These are phyloP conservation scores for Zonitis immaculata DNA, from an alignment of 2,888 invertebrate species.

Conservation along the genomic window DNA sequence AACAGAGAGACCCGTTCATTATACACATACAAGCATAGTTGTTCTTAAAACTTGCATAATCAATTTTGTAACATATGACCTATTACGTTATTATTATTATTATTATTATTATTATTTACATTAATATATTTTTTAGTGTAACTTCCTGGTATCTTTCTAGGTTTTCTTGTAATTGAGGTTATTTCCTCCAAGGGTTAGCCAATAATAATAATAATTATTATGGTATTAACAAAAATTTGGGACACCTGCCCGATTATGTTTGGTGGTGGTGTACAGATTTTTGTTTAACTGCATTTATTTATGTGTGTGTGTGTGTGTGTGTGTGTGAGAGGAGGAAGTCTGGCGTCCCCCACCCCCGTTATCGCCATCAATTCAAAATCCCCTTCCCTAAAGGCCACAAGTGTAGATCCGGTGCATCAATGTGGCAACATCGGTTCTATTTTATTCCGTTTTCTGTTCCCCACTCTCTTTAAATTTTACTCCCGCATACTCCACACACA, in stretches of 20 bases:
- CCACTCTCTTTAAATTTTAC: constrained; percentile 31
- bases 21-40: too few species aligned
- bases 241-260: constrained; percentile 23
- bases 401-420: constrained; percentile 47
- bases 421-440: constrained; percentile 35
- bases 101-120: neutral
- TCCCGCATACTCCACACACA: constrained; percentile 36
- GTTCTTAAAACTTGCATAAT: constrained; percentile 8
- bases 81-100: constrained; percentile 25
- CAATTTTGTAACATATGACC: constrained; percentile 30
- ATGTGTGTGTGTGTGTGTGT: neutral
- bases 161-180: neutral
- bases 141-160: constrained; percentile 10
- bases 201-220: neutral
- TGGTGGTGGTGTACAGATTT: constrained; percentile 36
- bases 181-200: neutral
- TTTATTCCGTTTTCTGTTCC: constrained; percentile 20
- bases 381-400: constrained; percentile 31
- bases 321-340: constrained; percentile 41
- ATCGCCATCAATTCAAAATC: constrained; percentile 27
- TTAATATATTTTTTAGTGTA: neutral
- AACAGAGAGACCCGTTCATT: neutral
- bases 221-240: neutral
- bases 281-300: constrained; percentile 20
- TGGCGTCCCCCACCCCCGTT: constrained; percentile 31